Evolutionary conservation across 64 coral and sea anemone species (phyloP).

Genomic region (Montipora capricornis): DNA sequence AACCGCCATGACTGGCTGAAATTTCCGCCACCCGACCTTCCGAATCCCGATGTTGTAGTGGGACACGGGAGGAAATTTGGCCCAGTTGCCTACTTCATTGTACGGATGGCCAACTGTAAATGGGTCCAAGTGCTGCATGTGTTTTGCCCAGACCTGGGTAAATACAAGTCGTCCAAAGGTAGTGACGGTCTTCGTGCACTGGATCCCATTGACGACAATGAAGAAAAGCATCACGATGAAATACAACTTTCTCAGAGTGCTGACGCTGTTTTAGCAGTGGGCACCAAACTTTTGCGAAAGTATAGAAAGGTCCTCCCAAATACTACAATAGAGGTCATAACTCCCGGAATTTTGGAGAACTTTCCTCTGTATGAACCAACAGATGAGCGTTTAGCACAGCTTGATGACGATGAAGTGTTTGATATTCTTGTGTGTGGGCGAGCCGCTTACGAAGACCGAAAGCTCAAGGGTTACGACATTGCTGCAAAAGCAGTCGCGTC

Average conservation of each 20-base stretch:
- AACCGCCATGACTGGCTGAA: not conserved
- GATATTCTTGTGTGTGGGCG: constrained; percentile 51
- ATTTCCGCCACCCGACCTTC: not conserved
- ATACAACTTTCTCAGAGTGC: constrained; percentile 27
- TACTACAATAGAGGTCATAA: not conserved
- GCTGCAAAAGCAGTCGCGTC: constrained; percentile 14
- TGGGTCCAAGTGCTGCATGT: constrained; percentile 64
- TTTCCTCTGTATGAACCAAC: not conserved
- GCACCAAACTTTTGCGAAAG: not conserved
- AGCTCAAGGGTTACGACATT: constrained; percentile 52
- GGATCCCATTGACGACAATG: constrained; percentile 32
- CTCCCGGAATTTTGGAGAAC: constrained; percentile 47
- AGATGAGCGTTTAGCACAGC: too few relatives aligned
- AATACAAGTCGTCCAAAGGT: constrained; percentile 11
- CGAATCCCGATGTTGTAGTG: not conserved
- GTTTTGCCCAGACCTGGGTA: constrained; percentile 34
- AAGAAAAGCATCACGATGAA: constrained; percentile 20
- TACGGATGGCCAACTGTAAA: not conserved
- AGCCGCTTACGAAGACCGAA: constrained; percentile 13
- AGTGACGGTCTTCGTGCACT: not conserved
- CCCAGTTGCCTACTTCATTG: not conserved
- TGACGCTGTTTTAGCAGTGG: constrained; percentile 40
- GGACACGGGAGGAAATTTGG: constrained; percentile 57
- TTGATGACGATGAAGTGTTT: not conserved
- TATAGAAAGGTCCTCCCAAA: not conserved